Evolutionary conservation across 2,888 invertebrate species (phyloP).

Genomic region (Eustalomyia histrio): DNA sequence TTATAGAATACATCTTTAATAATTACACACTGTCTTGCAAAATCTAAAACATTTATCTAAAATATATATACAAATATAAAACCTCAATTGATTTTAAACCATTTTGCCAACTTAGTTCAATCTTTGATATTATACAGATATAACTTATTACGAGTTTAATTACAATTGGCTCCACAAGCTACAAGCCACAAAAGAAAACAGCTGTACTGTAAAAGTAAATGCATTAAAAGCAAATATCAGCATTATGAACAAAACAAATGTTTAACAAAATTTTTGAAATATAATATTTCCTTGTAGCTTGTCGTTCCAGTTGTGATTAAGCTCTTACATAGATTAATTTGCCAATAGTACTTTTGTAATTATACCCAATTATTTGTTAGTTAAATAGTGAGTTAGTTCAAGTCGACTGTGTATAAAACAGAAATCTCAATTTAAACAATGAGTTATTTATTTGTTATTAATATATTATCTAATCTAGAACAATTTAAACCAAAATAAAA

Average conservation of each 20-base stretch:
- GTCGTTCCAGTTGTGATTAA: not conserved
- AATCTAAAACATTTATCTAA: not conserved
- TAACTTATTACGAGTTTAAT: not conserved
- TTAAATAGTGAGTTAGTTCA: not conserved
- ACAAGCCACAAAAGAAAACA: too few relatives aligned
- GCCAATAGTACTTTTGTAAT: slow-evolving; percentile 40
- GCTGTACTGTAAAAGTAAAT: too few relatives aligned
- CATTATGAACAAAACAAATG: too few relatives aligned
- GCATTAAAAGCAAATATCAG: too few relatives aligned
- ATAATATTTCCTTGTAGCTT: too few relatives aligned
- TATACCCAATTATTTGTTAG: not conserved
- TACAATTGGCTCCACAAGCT: too few relatives aligned
- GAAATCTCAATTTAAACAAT: slow-evolving; percentile 4
- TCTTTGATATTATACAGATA: slow-evolving; percentile 9
- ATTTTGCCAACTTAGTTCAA: slow-evolving; percentile 54
- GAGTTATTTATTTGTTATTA: not conserved
- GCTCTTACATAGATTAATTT: slow-evolving; percentile 22
- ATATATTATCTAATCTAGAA: not conserved
- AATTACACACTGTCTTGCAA: not conserved
- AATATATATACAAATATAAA: not conserved
- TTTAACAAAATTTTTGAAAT: too few relatives aligned
- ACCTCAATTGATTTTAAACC: not conserved
- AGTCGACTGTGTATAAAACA: not conserved
- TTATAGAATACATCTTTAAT: not conserved
- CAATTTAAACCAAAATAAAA: slow-evolving; percentile 1